A percentile compares a stretch with the other conserved stretches of the same genome.
phyloP scores from a whole-genome alignment of 2,888 invertebrate species.

The Conistra vaccinii region DNA sequence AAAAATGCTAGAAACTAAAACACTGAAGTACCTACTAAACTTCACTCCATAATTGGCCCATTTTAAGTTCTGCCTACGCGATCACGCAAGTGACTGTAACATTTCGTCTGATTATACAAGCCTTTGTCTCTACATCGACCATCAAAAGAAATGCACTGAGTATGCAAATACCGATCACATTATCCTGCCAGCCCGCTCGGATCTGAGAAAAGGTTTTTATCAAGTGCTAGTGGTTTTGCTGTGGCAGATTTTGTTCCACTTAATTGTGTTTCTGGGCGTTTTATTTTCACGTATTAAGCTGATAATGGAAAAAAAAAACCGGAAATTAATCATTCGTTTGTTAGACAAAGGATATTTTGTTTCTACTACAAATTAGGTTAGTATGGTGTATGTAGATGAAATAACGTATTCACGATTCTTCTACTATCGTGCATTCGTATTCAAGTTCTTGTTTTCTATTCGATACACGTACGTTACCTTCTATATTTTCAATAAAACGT shows the following conservation, averaged over 20 bases:
- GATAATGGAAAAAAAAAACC: constrained; percentile 29
- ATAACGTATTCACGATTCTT: background rate
- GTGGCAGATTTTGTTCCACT: constrained; percentile 33
- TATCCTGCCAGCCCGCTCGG: constrained; percentile 22
- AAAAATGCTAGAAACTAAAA: constrained; percentile 50
- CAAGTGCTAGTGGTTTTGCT: constrained; percentile 27
- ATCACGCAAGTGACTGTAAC: constrained; percentile 42
- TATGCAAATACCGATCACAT: constrained; percentile 55
- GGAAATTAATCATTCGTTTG: background rate
- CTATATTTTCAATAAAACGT: constrained; percentile 6
- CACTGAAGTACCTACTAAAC: constrained; percentile 44
- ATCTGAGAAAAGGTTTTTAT: constrained; percentile 48
- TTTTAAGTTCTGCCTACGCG: constrained; percentile 44
- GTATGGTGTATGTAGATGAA: background rate
- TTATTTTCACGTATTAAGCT: constrained; percentile 31
- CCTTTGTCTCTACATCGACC: constrained; percentile 30
- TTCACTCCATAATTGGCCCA: constrained; percentile 53
- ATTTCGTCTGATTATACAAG: constrained; percentile 47
- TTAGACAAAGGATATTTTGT: background rate
- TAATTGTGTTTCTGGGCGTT: constrained; percentile 31
- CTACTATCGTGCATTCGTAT: constrained; percentile 1
- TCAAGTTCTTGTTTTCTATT: constrained; percentile 17
- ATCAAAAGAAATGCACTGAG: constrained; percentile 53
- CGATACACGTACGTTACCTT: background rate
- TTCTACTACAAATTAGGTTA: background rate